Base-by-base conservation (phyloP, 2,888 invertebrate genomes). In the Cataglyphis rosenhaueri region DNA sequence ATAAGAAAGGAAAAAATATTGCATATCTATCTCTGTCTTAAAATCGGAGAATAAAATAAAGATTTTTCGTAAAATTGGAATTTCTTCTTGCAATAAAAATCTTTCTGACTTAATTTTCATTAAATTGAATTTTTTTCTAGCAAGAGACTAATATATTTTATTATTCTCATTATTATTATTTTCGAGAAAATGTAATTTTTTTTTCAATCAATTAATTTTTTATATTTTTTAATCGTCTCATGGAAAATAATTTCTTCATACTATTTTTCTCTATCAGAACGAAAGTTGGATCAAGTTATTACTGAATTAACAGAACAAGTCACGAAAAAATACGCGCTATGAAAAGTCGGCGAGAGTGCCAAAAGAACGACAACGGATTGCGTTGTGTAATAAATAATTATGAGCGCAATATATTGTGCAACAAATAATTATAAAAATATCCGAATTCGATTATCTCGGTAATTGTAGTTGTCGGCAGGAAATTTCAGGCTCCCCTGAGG, bases 361-460 rank as follows among this genome's bases (percentile, higher is more conserved):
- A 59, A 59, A 78, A 10, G 29, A 65, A 76, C n/a, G 15, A 52
- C 3, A 12, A 59, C 8, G 21, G 12, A 57, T 15, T 25, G 12
- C 62, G n/a, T 78, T 78, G 35, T 18, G 32, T 21, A 79, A 79
- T 12, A 59, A 79, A 76, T 57, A 66, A 70, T 65, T 55, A 18
- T n/a, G 3, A 38, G 12, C n/a, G 38, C 25, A 29, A 52, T 52
- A 52, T 52, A 52, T 68, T 68, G n/a, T 32, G 48, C n/a, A 68
- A 52, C n/a, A 52, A 68, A 65, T 44, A 44, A 52, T 48, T 48
- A 70, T 44, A 68, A 78, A 68, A 70, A 38, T 68, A 12, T 75
- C 29, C 38, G 21, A 81, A 81, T 73, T 81, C 65, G 55, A 81
- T 73, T 74, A 65, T 81, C 65, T 65, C 75, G 25, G 44, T 75